Evolutionary conservation across 2,888 invertebrate species (phyloP).

Genomic region (Ecliptopera silaceata): DNA sequence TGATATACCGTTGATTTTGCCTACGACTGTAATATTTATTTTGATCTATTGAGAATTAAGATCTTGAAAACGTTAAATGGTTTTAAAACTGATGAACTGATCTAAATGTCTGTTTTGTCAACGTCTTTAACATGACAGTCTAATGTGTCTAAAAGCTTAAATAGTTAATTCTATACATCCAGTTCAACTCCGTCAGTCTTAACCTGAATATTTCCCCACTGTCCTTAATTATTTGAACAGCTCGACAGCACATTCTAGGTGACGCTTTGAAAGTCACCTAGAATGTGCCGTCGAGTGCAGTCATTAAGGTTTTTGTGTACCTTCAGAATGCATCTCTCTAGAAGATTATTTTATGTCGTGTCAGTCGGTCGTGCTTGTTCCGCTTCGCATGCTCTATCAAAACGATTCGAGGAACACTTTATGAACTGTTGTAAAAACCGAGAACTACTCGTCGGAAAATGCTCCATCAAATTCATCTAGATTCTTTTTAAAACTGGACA

Average conservation of each 20-base stretch:
- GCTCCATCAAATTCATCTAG: not conserved
- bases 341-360: slow-evolving; percentile 50
- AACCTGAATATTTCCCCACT: slow-evolving; percentile 13
- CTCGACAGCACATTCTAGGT: too few species aligned
- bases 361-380: slow-evolving; percentile 70
- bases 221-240: too few species aligned
- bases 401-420: slow-evolving; percentile 57
- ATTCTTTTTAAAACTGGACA: slow-evolving; percentile 5
- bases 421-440: slow-evolving; percentile 5
- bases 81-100: not conserved
- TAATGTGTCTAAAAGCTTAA: not conserved
- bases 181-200: not conserved
- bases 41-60: too few species aligned
- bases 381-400: slow-evolving; percentile 70
- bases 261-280: slow-evolving; percentile 34
- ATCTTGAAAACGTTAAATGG: too few species aligned
- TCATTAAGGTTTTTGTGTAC: slow-evolving; percentile 35
- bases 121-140: not conserved
- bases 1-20: slow-evolving; percentile 9
- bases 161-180: too few species aligned
- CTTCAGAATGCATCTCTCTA: slow-evolving; percentile 36
- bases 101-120: not conserved
- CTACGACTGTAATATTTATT: not conserved
- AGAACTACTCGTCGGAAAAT: slow-evolving; percentile 1
- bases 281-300: slow-evolving; percentile 28